Base-by-base conservation (phyloP, 1,140 invertebrate species). In the Lordiphosa clarofinis region DNA sequence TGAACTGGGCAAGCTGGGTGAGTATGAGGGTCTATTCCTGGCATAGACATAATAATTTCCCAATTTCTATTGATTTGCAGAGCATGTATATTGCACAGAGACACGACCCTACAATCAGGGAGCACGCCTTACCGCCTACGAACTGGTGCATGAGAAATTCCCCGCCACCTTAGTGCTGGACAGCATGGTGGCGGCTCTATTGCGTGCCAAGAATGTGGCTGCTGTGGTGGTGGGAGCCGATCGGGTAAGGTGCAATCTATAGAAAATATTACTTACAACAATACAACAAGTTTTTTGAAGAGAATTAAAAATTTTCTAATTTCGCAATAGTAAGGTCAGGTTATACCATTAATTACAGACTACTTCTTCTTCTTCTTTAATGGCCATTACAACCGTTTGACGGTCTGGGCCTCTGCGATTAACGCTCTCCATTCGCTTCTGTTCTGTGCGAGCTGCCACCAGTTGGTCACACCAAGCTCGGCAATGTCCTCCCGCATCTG, bases 21-120 rank as follows among this genome's bases (percentile, higher is more conserved):
- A 90, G 88, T 12, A 35, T 53, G 24, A 28, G 24, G 24, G 24
- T 8, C 7, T 31, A 8, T 31, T 31, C 28, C 28, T 31, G 28
- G 7, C 2, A 31, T 8, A 8, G 1, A 3, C 28, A 31, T 31
- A 42, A 5, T 4, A 12, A 15, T 13, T n/a, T 21, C 35, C 11
- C 0, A 4, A 8, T 10, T 28, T 9, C 28, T 8, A 1, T 13
- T 0, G 4, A 5, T 52, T 55, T 33, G 13, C 89, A 96, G 95
- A 96, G 72, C 94, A 95, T 73, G 96, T 94, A 3, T 99, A 96
- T 89, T 99, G 95, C 86, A 98, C 98, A 1, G 98, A 99, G 90
- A 99, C 98, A 0, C 92, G 98, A 58, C 98, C 98, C 0, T 99
- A 99, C 88, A 99, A 99, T 89, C 98, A 99, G 90, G 98, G 97